Evolutionary conservation across 1,140 invertebrate species (phyloP), one percentile per base, ranked within the genome.

Genomic region (Drosophila pseudoananassae): DNA sequence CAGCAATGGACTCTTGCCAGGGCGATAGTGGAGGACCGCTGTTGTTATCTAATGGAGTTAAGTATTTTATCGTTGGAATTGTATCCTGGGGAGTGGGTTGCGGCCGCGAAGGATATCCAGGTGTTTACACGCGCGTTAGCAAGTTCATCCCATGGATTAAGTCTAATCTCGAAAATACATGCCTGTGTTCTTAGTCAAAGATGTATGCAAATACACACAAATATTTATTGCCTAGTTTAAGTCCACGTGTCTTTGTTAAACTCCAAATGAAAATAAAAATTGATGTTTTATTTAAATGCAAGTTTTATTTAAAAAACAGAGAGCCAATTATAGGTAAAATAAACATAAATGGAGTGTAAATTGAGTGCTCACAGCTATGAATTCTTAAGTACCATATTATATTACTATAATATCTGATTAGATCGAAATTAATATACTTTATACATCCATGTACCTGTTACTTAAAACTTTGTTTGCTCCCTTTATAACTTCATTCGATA

Each of bases 1-100:
- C 96, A 23, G 94, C 94, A 7, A 95, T 95, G 76, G 97, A 98
- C 92, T 97, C 96, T 0, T 98, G 97, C 82, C 96, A 96, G 92
- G 96, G 96, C 2, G 96, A 97, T 82, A 96, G 96, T 72, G 96
- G 96, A n/a, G 96, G 96, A 0, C 96, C 96, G 1, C 92, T 97
- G 29, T 91, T 97, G 0, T 90, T 97, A 7, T 94, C 95, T 66
- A 94, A 94, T 72, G 94, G 94, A 12, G 95, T 95, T 55, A 95
- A 94, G 92, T 94, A 94, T 69, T 95, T 96, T 92, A 95, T 96
- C 31, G 95, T 96, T 53, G 96, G 96, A 15, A 93, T 94, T 20
- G 93, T 94, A 1, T 95, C 94, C 0, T 95, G 95, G 95, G 94
- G 94, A 20, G 94, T 95, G 8, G 95, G 95, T 5, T 96, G 95